These are phyloP conservation scores for Ciconia boyciana DNA, from an alignment of 2,113 vertebrate genomes.

Conservation along the genomic window DNA sequence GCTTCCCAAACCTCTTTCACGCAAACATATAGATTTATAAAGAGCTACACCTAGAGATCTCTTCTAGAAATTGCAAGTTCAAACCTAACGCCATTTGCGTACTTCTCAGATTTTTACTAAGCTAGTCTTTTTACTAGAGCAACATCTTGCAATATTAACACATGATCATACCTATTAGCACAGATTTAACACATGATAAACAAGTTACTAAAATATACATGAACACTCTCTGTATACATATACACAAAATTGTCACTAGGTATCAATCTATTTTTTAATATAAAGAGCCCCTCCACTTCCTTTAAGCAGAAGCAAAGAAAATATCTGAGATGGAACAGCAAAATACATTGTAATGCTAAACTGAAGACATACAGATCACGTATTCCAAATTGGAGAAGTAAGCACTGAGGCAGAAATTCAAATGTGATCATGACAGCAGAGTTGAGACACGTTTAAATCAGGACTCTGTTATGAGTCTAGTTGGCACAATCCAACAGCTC, in stretches of 20 bases:
- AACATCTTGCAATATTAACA: not conserved
- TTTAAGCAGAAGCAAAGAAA: not conserved
- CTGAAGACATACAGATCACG: not conserved
- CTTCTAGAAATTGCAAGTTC: not conserved
- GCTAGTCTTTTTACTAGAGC: not conserved
- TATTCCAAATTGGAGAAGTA: not conserved
- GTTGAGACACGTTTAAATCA: not conserved
- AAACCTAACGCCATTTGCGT: not conserved
- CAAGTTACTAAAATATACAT: not conserved
- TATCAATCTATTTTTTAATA: not conserved
- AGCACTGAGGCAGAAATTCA: not conserved
- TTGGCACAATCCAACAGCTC: not conserved
- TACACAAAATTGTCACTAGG: not conserved
- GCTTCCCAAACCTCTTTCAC: not conserved
- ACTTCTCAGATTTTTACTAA: not conserved
- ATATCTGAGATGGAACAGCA: not conserved
- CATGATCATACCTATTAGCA: not conserved
- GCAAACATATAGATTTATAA: not conserved
- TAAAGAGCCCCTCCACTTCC: not conserved
- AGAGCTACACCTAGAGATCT: constrained; percentile 39
- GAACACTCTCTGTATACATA: not conserved
- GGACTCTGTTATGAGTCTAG: not conserved
- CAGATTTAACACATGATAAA: not conserved
- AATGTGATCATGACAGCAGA: not conserved
- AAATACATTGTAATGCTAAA: not conserved